Evolutionary conservation across 2,113 vertebrate species (phyloP), one percentile per base, ranked within the genome.

Genomic region (Burhinus oedicnemus): DNA sequence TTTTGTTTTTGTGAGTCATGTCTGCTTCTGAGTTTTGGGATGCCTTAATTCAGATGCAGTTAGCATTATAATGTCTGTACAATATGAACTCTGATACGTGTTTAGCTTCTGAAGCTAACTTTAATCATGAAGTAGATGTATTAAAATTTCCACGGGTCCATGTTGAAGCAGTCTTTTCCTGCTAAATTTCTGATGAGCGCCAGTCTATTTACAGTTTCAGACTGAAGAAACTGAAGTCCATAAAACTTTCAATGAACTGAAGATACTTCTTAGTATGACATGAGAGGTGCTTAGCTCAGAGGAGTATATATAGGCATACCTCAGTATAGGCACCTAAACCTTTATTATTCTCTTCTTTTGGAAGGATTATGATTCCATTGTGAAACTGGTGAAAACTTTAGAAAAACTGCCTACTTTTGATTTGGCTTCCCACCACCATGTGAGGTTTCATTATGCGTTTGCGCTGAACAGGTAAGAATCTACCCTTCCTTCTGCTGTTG

Each of bases 341-440:
- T 78, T 11, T 62, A 17, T 95, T 95, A 25, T 94, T 96, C 51
- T 52, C 68, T 96, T 86, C 8, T 95, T 94, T 98, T 97, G 77
- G 82, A 96, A 99, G 99, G 99, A 99, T 98, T 99, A 99, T 2
- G 99, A 99, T 97, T 99, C 99, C 65, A 98, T 99, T 58, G 99
- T 99, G 98, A 99, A 99, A 96, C 97, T 99, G 97, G 99, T 99
- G 87, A 99, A 99, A 97, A 99, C 99, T 32, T 98, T 99, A 97
- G 99, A 99, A 97, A 99, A 99, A 93, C 98, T 99, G 30, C 99
- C 99, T 17, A 99, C 99, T 84, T 99, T 99, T 97, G 99, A 99
- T 97, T 98, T 99, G 91, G 98, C 99, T 96, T 98, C 98, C 30
- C 99, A 99, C 95, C 99, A 99, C 57, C 99, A 99, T 36, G 99